Evolutionary conservation across 2,797 vertebrate genomes (phyloP).

Genomic region (Peromyscus attwateri): DNA sequence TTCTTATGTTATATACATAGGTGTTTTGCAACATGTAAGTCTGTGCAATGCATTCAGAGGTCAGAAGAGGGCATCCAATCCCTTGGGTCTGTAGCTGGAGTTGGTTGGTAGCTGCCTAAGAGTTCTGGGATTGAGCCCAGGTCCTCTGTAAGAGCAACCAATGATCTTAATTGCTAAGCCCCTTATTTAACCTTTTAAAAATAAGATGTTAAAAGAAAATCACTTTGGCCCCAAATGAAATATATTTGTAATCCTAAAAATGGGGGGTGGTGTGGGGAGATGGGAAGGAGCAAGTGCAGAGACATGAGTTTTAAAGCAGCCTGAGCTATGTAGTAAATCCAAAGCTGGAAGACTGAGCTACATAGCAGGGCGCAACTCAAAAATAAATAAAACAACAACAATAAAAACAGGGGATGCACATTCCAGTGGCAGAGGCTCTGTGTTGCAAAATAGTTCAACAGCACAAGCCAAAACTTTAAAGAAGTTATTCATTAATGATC

Average conservation of each 20-base stretch:
- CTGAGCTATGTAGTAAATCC: background rate
- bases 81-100: background rate
- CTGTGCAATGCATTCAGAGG: background rate
- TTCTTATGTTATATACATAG: background rate
- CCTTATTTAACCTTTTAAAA: background rate
- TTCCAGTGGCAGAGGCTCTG: too few relatives aligned
- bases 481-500: background rate
- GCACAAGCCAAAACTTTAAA: background rate
- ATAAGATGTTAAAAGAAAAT: background rate
- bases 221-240: background rate
- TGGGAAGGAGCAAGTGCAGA: background rate
- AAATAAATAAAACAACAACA: background rate
- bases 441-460: background rate
- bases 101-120: background rate
- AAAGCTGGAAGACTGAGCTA: background rate
- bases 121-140: background rate
- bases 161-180: background rate
- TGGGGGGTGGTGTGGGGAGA: accelerated
- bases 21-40: background rate
- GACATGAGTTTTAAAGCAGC: background rate
- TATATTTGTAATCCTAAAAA: background rate
- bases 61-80: background rate
- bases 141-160: background rate
- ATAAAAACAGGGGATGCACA: background rate
- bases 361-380: too few relatives aligned